Base-by-base conservation (phyloP, 2,113 vertebrate genomes). In the Vicugna pacos region DNA sequence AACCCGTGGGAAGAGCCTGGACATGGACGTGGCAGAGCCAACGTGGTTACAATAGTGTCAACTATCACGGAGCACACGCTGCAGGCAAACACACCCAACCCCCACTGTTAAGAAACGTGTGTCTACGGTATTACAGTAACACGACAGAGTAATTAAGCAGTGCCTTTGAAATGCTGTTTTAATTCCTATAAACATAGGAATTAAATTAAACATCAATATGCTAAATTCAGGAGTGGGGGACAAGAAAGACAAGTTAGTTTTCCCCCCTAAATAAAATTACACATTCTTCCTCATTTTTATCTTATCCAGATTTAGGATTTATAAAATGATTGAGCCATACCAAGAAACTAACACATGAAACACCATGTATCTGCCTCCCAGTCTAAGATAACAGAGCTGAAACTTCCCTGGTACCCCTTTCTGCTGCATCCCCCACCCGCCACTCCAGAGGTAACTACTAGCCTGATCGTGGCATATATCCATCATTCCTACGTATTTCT, bases 201-300 rank as follows among this genome's bases (percentile, higher is more conserved):
- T 17, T 52, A 89, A 76, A 76, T 8, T 85, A 58, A 87, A 79
- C 8, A 79, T 52, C 20, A 54, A n/a, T 8, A n/a, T 26, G 22
- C n/a, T 56, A 84, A 75, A 58, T 30, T 70, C 54, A 91, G 52
- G 67, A 75, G 9, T 22, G 52, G 56, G 32, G 1, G 11, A 16
- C 38, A 65, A 86, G 26, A 95, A 83, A 93, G 15, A 48, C 58
- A 80, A 73, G 6, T 75, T 28, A 30, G 13, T 32, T 17, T 82
- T 15, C 38, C 38, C 38, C 38, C 38, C 38, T 5, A 32, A 83
- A 67, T 76, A 84, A 81, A 82, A 60, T 58, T 17, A 85, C 1
- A 11, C 26, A 38, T 79, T 97, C 93, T 32, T 83, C n/a, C n/a
- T 84, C 4, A 30, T 28, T 93, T 80, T 72, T 56, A 94, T 83